Base-by-base conservation (phyloP, 23 tunicate species). In the Botrylloides violaceus region DNA sequence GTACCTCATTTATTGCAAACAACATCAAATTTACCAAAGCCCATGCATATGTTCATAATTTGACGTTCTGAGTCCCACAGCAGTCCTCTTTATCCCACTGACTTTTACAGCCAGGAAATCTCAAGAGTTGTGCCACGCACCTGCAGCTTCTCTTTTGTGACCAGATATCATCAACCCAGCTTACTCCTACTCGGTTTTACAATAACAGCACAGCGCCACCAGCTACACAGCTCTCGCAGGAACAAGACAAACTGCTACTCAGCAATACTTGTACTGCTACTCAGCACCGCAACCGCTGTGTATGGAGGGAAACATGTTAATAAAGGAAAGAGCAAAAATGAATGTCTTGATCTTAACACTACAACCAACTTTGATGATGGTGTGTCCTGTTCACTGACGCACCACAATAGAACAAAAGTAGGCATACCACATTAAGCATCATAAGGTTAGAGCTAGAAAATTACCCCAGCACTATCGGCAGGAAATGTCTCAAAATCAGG, bases 251-350 rank as follows among this genome's bases (percentile, higher is more conserved):
- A 43, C 53, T 43, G 53, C 53, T 43, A 43, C 53, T 15, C 53
- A 43, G 53, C 53, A 43, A 43, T 43, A 43, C 53, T 43, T 43
- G 53, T 15, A 43, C 53, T 43, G 53, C 53, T 43, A 43, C 53
- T 15, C 53, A 15, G 53, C 53, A 43, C 53, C 53, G 53, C 53
- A 43, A 43, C 53, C 15, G 53, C 53, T 43, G 53, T 43, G 53
- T 43, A 43, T 43, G 53, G 53, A 43, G 53, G 53, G 53, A 43
- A 43, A 43, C 53, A 43, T 7, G 53, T 43, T 43, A 43, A 43
- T 7, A 12, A 47, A 18, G 12, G 55, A 12, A 18, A 12, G 55
- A 47, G 18, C 12, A 12, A 47, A 47, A 47, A 47, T 18, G 18
- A 12, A 47, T 47, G 55, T 47, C 55, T 47, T 47, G 18, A 47